Base-by-base conservation (phyloP, 2,113 vertebrate species). In the Nothocercus nigrocapillus region DNA sequence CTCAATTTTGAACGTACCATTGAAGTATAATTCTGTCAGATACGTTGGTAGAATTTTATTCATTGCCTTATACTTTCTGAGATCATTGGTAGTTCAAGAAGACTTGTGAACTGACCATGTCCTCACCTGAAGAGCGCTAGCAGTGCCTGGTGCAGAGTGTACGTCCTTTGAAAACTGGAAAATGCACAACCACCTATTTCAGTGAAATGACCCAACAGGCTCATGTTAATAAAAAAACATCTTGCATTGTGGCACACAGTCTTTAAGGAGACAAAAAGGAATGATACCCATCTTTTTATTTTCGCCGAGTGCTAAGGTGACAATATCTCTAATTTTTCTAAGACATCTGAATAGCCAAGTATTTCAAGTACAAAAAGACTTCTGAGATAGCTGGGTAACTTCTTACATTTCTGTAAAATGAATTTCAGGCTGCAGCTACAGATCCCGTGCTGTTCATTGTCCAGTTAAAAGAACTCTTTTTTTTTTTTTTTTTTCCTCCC, bases 101-200 rank as follows among this genome's bases (percentile, higher is more conserved):
- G 3, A 36, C 5, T 66, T 84, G 34, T 0, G 3, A 66, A 8
- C 0, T 1, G 42, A 47, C 14, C 3, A 1, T 24, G 19, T 28
- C n/a, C 82, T 89, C n/a, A 93, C 24, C 28, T 34, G 27, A 78
- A 81, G 40, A 79, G 42, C 91, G 42, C 67, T 27, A n/a, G 30
- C 24, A 32, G 13, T 51, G 21, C 1, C 1, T 85, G 40, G 38
- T 21, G 58, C 14, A 38, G 47, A 34, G 5, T 14, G 1, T 63
- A 19, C 73, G 18, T 87, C 81, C n/a, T 67, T 77, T 2, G 8
- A 70, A 59, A 40, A 49, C 16, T 1, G 6, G 49, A 75, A 27
- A 63, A 75, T 17, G 16, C 70, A 38, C 28, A 38, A 4, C 2
- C 2, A n/a, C 40, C 7, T 38, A 9, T 88, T 89, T 64, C 42